phyloP scores from a whole-genome alignment of 2,888 invertebrate genomes.

The Dicyrtomina minuta region DNA sequence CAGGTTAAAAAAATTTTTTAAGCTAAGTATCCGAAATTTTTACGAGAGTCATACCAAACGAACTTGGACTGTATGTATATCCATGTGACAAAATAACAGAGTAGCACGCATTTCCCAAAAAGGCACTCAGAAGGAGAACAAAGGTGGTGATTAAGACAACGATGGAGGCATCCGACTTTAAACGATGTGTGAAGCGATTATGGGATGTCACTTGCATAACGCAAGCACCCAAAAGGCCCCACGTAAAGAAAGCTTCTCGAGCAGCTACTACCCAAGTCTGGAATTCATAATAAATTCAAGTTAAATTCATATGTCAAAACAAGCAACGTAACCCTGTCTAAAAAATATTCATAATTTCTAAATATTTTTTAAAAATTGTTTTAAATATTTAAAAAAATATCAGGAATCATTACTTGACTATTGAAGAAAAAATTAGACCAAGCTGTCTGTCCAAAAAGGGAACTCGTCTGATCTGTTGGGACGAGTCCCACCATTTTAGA shows the following conservation, averaged over 20 bases:
- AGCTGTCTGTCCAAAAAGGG: constrained; percentile 73
- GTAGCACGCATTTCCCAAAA: constrained; percentile 79
- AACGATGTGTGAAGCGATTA: constrained; percentile 68
- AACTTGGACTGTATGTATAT: constrained; percentile 75
- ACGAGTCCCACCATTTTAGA: constrained; percentile 73
- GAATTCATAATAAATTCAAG: constrained; percentile 54
- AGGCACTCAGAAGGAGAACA: constrained; percentile 72
- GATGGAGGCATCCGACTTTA: constrained; percentile 65
- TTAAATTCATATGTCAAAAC: no score
- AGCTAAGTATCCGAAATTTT: neutral
- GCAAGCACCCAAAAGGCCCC: constrained; percentile 80
- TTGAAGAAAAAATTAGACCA: constrained; percentile 85
- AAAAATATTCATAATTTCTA: neutral
- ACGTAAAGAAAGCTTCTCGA: constrained; percentile 82
- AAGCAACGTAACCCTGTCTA: no score
- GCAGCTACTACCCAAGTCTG: constrained; percentile 87
- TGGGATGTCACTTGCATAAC: constrained; percentile 71
- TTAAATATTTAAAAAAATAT: no score
- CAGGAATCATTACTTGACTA: constrained; percentile 69
- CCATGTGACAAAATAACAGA: constrained; percentile 74
- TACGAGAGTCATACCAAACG: constrained; percentile 70
- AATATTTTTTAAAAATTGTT: neutral
- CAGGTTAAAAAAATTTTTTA: no score
- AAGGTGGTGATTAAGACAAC: constrained; percentile 72
- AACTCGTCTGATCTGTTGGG: constrained; percentile 62